Percentiles rank a stretch among this genome's conserved stretches.
Evolutionary conservation across 2,888 invertebrate genomes (phyloP).

Genomic region (Hypercompe scribonia): DNA sequence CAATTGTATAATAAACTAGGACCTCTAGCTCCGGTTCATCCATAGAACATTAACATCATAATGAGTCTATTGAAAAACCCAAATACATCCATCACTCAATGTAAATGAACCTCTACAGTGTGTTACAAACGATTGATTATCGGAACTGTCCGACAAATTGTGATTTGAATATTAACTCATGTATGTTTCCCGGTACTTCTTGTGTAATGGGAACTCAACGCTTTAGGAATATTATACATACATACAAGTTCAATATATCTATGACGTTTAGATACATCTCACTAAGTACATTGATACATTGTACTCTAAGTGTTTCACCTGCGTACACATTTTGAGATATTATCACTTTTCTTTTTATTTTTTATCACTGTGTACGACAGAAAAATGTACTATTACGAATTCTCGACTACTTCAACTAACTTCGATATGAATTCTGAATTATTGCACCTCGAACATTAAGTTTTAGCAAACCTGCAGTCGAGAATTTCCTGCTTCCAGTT

Average conservation of each 20-base stretch:
- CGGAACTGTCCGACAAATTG: slow-evolving; percentile 34
- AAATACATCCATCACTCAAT: not conserved
- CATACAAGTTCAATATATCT: not conserved
- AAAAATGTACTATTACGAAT: no score
- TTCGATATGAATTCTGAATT: no score
- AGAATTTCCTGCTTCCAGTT: no score
- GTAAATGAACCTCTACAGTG: not conserved
- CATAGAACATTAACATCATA: not conserved
- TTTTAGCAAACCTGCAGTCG: no score
- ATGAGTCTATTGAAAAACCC: not conserved
- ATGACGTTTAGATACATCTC: not conserved
- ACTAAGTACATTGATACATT: not conserved
- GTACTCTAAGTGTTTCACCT: not conserved
- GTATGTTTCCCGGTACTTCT: slow-evolving; percentile 33
- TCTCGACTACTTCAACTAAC: no score
- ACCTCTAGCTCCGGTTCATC: not conserved
- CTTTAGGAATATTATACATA: slow-evolving; percentile 27
- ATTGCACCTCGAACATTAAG: no score
- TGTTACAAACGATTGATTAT: slow-evolving; percentile 36
- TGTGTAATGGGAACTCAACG: slow-evolving; percentile 39
- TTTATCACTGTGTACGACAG: no score
- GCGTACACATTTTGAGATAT: no score
- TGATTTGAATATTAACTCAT: slow-evolving; percentile 37
- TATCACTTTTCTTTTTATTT: no score
- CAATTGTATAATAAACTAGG: not conserved